Evolutionary conservation across 2,888 invertebrate genomes (phyloP).

Genomic region (Cheilosia grossa): DNA sequence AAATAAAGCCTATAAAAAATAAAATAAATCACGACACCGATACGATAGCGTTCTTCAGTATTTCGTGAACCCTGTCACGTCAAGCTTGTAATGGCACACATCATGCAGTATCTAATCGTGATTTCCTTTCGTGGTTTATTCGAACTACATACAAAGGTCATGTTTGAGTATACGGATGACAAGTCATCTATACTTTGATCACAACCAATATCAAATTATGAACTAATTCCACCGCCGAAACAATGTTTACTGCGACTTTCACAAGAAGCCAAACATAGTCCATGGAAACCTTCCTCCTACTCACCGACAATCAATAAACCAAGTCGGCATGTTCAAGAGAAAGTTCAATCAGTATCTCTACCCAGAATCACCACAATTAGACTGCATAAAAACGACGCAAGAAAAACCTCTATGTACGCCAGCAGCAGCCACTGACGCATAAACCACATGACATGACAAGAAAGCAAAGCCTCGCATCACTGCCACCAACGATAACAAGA

Average conservation of each 20-base stretch:
- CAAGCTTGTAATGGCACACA: background rate
- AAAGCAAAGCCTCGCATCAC: background rate
- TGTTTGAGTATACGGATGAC: background rate
- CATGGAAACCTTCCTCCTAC: conserved; percentile 37
- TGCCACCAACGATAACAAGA: conserved; percentile 4
- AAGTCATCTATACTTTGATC: background rate
- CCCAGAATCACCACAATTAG: conserved; percentile 67
- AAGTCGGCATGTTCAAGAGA: conserved; percentile 51
- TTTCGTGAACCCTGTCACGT: background rate
- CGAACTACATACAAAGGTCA: no score
- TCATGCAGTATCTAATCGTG: conserved; percentile 2
- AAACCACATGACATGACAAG: conserved; percentile 55
- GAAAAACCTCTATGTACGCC: conserved; percentile 28
- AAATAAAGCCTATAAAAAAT: background rate
- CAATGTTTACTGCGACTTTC: conserved; percentile 33
- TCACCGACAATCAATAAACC: conserved; percentile 33
- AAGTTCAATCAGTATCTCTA: conserved; percentile 62
- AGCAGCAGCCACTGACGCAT: conserved; percentile 48
- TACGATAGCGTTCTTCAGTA: no score
- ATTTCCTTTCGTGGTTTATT: background rate
- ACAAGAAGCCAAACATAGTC: conserved; percentile 34
- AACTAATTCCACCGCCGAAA: conserved; percentile 35
- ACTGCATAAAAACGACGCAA: conserved; percentile 33
- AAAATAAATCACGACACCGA: background rate
- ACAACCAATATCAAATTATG: no score